phyloP scores from a whole-genome alignment of 37 sponge, comb jelly and placozoan species.

The Tethya wilhelma region DNA sequence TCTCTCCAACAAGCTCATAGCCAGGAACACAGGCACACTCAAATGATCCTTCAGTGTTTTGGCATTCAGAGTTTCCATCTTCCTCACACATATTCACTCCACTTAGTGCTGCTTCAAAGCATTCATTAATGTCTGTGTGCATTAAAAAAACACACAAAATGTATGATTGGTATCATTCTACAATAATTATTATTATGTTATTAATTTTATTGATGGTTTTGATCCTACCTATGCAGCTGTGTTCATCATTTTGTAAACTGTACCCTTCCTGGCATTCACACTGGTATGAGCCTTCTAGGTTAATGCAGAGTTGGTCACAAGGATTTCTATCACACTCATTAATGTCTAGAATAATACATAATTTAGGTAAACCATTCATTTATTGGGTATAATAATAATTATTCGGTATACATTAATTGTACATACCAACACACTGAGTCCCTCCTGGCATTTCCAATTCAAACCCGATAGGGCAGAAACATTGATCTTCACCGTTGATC shows the following conservation, averaged over 20 bases:
- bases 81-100: too few relatives aligned
- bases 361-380: too few relatives aligned
- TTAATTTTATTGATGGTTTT: too few relatives aligned
- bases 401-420: background rate
- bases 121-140: too few relatives aligned
- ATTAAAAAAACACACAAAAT: too few relatives aligned
- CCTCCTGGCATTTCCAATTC: background rate
- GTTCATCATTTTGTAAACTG: background rate
- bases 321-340: slow-evolving; percentile 30
- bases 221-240: background rate
- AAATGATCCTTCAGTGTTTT: too few relatives aligned
- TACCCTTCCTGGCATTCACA: slow-evolving; percentile 34
- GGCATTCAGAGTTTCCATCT: too few relatives aligned
- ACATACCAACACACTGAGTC: background rate
- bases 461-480: background rate
- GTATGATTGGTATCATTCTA: too few relatives aligned
- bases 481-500: background rate
- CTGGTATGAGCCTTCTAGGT: slow-evolving; percentile 31
- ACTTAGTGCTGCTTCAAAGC: too few relatives aligned
- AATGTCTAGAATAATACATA: slow-evolving; percentile 1
- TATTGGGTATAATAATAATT: background rate
- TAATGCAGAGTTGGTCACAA: slow-evolving; percentile 42
- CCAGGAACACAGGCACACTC: too few relatives aligned
- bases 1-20: too few relatives aligned
- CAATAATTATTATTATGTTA: too few relatives aligned